Evolutionary conservation across 2,113 vertebrate species (phyloP), one percentile per base, ranked within the genome.

Genomic region (Barbus barbus): DNA sequence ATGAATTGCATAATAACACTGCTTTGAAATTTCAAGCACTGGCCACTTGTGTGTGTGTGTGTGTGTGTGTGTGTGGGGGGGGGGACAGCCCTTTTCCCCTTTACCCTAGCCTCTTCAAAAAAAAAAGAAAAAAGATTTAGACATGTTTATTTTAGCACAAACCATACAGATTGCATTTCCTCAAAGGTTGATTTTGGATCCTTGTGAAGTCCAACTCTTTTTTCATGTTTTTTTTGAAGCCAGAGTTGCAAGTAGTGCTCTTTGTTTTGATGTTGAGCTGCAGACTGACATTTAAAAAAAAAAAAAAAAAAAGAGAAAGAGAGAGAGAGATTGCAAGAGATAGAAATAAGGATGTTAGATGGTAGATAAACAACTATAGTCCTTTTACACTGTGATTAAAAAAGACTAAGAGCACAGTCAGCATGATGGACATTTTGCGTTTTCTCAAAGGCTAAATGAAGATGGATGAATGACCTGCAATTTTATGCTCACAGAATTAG

Each of bases 271-370:
- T 85, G 69, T 85, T 85, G 72, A 63, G 53, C 69, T 44, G 16
- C 69, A 83, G 84, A 65, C 63, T 85, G 84, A 81, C 56, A 85
- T 85, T 85, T 85, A 61, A 22, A 36, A 63, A 24, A 65, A 79
- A 18, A 51, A 16, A 61, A 16, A n/a, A 0, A 72, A 1, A 72
- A 3, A 14, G 2, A 71, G 7, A 41, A 9, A 44, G 4, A 41
- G 2, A 74, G 13, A 44, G 11, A 48, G 9, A 46, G 36, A 74
- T 12, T 18, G 26, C 58, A 18, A 13, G 14, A 5, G 6, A 28
- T 1, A 61, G 20, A 78, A 24, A 24, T 53, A 78, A 8, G 6
- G 36, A 53, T 58, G 76, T 78, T 61, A 28, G 56, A 44, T 1
- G 36, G 76, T 20, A 36, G 20, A 56, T 58, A 83, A 86, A 69